phyloP scores from a whole-genome alignment of 1,140 invertebrate species.

The Lethocerus indicus region DNA sequence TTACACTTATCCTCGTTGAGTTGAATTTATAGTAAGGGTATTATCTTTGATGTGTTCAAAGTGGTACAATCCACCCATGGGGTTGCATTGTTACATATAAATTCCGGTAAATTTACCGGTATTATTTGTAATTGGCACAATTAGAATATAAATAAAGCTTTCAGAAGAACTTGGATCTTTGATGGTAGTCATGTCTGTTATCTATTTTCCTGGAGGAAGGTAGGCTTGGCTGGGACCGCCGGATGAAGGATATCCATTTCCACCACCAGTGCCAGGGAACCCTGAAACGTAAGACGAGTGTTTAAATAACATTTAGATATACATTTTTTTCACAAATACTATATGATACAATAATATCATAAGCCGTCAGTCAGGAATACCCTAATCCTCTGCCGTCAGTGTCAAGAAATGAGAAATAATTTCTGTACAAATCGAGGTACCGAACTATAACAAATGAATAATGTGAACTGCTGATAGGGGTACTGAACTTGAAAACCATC shows the following conservation, averaged over 20 bases:
- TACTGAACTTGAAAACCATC: too few relatives aligned
- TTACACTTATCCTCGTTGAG: too few relatives aligned
- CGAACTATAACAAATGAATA: background rate
- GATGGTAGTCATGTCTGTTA: too few relatives aligned
- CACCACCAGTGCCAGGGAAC: background rate
- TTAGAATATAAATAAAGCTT: too few relatives aligned
- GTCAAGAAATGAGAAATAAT: background rate
- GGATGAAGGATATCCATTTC: background rate
- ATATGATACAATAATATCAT: background rate
- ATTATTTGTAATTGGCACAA: too few relatives aligned
- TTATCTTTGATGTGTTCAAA: too few relatives aligned
- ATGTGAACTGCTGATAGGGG: too few relatives aligned
- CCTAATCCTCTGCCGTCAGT: background rate
- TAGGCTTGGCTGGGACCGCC: background rate
- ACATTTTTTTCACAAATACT: background rate
- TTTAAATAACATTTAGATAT: background rate
- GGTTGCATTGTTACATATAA: too few relatives aligned
- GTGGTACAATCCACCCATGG: too few relatives aligned
- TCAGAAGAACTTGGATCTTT: too few relatives aligned
- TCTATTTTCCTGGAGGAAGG: conserved; percentile 8
- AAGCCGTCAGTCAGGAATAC: background rate
- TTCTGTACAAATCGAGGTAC: background rate
- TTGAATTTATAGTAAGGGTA: too few relatives aligned
- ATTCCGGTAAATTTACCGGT: too few relatives aligned
- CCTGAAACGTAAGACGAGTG: background rate